Conservation (phyloP, 2,797 vertebrate genomes). For the Peromyscus melanophrys region DNA sequence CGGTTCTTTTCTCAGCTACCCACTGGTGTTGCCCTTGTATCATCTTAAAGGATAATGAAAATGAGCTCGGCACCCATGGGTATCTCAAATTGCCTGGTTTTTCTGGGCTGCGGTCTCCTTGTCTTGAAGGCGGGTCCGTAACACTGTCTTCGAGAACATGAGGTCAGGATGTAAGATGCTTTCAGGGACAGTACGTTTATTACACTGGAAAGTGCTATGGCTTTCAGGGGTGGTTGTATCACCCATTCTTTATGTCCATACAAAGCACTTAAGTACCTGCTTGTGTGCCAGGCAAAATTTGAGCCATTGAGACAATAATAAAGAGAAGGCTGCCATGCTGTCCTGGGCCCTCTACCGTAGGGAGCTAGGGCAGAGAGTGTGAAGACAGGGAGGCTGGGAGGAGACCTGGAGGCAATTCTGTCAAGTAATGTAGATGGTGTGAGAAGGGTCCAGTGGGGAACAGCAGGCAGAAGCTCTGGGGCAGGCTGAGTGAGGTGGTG, state of each 20-base stretch:
- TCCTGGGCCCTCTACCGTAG: neutral
- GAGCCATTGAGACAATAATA: neutral
- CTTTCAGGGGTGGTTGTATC: neutral
- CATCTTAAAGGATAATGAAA: neutral
- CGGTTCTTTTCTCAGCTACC: neutral
- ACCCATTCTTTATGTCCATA: neutral
- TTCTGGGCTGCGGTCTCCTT: neutral
- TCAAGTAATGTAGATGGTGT: neutral
- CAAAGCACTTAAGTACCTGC: neutral
- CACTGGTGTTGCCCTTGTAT: neutral
- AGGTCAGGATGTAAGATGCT: neutral
- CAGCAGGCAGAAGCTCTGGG: neutral
- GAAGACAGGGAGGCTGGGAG: neutral
- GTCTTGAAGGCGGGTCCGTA: neutral
- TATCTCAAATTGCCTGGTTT: neutral
- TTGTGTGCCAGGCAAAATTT: neutral
- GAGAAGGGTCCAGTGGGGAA: neutral
- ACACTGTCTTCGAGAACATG: neutral
- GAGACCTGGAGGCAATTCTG: neutral
- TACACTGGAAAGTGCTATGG: neutral
- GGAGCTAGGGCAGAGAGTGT: neutral
- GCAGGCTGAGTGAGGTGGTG: neutral
- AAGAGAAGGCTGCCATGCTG: neutral
- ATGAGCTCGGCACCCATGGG: neutral
- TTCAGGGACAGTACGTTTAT: rapidly evolving